Base-by-base conservation (phyloP, 2,113 vertebrate genomes). In the Chascanopsetta lugubris region DNA sequence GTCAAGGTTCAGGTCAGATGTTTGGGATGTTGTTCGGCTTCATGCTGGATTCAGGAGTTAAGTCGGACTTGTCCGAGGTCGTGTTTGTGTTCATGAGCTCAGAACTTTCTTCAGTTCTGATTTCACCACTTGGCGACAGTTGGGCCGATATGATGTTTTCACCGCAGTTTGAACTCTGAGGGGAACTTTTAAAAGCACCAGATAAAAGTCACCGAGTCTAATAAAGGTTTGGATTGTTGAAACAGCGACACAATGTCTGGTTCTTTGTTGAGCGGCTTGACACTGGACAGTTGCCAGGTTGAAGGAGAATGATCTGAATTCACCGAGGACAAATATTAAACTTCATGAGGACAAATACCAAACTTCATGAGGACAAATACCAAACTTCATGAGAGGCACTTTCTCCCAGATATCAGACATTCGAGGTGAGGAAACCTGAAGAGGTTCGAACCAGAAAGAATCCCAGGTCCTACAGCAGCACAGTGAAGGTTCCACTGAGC, bases 61-160 rank as follows among this genome's bases (percentile, higher is more conserved):
- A n/a, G n/a, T n/a, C 20, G 8, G 22, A 2, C n/a, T n/a, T n/a
- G 12, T 8, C 18, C 0, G 8, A 45, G 9, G n/a, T 8, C 36
- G 15, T 18, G 38, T 42, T 27, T 29, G 22, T 4, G 30, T 21
- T 22, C 6, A 34, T 0, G 12, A 2, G 34, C 27, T 55, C 4
- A 29, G 3, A 36, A 27, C 10, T 10, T 4, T 29, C 20, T 9
- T 17, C 22, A 26, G 60, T 20, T 18, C 20, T 4, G 11, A 13
- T 58, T 32, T 71, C 25, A 51, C n/a, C 46, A 38, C 15, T 24
- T 4, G 11, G 2, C n/a, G 24, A 10, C 26, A 10, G 13, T 2
- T 4, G 43, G 20, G 26, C 17, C 64, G 66, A 76, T 64, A 59
- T 38, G 66, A 64, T n/a, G n/a, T n/a, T n/a, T n/a, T n/a, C n/a